phyloP scores from a whole-genome alignment of 2,797 vertebrate species.

The Coranthus polyacanthus region DNA sequence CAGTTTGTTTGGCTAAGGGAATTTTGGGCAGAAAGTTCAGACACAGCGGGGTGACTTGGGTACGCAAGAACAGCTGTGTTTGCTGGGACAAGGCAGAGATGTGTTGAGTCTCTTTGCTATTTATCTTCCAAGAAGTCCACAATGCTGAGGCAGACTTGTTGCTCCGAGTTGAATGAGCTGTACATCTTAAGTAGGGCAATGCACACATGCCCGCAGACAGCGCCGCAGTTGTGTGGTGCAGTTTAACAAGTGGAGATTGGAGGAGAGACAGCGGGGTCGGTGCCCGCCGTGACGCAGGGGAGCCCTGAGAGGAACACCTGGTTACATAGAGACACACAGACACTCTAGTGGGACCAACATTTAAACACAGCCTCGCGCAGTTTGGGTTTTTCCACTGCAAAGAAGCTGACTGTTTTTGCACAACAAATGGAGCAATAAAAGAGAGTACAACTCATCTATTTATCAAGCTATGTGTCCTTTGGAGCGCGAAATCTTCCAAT shows the following conservation, averaged over 20 bases:
- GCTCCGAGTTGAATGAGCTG: conserved; percentile 29
- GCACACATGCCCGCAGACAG: conserved; percentile 7
- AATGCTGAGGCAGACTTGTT: conserved; percentile 37
- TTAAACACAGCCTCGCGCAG: conserved; percentile 26
- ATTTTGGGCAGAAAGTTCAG: conserved; percentile 57
- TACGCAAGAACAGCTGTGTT: conserved; percentile 78
- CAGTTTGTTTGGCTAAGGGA: conserved; percentile 63
- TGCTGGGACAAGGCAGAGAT: conserved; percentile 63
- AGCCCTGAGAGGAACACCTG: conserved; percentile 61
- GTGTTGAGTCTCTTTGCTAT: conserved; percentile 61
- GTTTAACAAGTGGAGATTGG: conserved; percentile 31
- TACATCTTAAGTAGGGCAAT: conserved; percentile 12
- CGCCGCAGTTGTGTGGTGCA: conserved; percentile 7
- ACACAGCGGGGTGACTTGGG: conserved; percentile 56
- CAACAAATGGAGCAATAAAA: conserved; percentile 33
- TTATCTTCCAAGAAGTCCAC: conserved; percentile 46
- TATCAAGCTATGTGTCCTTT: conserved; percentile 26
- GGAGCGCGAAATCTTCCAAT: conserved; percentile 30
- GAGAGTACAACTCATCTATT: conserved; percentile 11
- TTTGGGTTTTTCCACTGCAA: conserved; percentile 74
- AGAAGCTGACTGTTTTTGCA: conserved; percentile 21
- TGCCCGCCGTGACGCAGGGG: conserved; percentile 15
- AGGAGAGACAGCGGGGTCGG: conserved; percentile 33
- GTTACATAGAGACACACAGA: conserved; percentile 63
- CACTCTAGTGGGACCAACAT: conserved; percentile 48